Percentiles rank a stretch among this genome's conserved stretches.
Conservation (phyloP, 1,140 invertebrate species). For the Dinoponera quadriceps region DNA sequence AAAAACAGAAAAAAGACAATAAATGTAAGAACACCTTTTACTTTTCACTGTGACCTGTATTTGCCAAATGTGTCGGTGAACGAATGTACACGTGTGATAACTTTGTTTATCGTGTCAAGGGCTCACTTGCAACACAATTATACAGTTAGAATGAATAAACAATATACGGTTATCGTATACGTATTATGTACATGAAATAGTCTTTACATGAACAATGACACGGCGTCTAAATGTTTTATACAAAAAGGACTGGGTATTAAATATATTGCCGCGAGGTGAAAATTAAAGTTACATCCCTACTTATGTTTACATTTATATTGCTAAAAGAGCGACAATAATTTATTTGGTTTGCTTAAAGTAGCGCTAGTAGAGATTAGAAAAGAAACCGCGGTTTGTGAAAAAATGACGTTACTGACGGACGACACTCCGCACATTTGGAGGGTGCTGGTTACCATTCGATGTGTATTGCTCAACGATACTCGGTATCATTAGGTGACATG, state of each 20-base stretch:
- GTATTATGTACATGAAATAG: constrained; percentile 79
- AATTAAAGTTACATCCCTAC: constrained; percentile 66
- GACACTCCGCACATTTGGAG: not conserved
- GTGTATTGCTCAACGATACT: constrained; percentile 16
- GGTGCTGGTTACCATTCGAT: not conserved
- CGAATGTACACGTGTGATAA: constrained; percentile 81
- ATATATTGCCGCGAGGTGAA: constrained; percentile 64
- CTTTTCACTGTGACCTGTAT: constrained; percentile 81
- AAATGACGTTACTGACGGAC: constrained; percentile 51
- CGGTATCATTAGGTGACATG: constrained; percentile 9
- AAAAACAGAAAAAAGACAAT: not conserved
- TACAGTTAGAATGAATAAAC: constrained; percentile 79
- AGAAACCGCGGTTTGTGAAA: constrained; percentile 42
- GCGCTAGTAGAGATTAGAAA: constrained; percentile 15
- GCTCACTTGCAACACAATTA: constrained; percentile 76
- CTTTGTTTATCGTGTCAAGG: constrained; percentile 70
- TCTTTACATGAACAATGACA: constrained; percentile 79
- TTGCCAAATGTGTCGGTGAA: constrained; percentile 79
- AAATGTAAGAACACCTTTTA: constrained; percentile 37
- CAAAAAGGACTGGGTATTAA: constrained; percentile 75
- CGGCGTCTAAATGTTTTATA: constrained; percentile 74
- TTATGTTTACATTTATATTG: constrained; percentile 62
- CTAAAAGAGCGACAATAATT: constrained; percentile 41
- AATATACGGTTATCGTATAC: constrained; percentile 72
- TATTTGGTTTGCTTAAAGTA: constrained; percentile 69